Percentiles rank a stretch among this genome's conserved stretches.
These are phyloP conservation scores for Leptinotarsa juncta DNA, from an alignment of 2,888 invertebrate species.

Conservation along the genomic window DNA sequence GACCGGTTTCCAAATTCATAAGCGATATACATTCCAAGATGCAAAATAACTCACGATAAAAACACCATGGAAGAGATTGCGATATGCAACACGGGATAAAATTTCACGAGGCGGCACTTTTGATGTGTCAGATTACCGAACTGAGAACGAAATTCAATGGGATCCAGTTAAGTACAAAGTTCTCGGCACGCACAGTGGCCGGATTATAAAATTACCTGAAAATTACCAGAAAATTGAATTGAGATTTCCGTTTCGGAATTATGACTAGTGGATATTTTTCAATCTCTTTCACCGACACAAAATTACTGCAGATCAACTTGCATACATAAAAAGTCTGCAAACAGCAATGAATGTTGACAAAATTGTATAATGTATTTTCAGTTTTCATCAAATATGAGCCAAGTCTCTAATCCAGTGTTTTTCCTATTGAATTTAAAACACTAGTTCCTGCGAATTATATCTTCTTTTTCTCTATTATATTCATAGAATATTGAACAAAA, in stretches of 20 bases:
- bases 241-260: not conserved
- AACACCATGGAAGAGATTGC: slow-evolving; percentile 7
- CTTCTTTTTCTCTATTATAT: too few relatives aligned
- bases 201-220: not conserved
- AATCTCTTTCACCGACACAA: too few relatives aligned
- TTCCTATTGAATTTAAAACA: too few relatives aligned
- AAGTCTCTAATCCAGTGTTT: too few relatives aligned
- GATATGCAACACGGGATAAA: slow-evolving; percentile 2
- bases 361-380: too few relatives aligned
- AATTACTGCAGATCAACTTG: too few relatives aligned
- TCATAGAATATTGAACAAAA: too few relatives aligned
- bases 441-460: too few relatives aligned
- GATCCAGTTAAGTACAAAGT: not conserved
- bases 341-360: too few relatives aligned
- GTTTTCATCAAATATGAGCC: too few relatives aligned
- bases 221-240: not conserved
- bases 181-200: not conserved
- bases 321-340: too few relatives aligned
- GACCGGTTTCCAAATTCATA: slow-evolving; percentile 11
- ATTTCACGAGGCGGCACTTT: slow-evolving; percentile 4
- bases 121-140: slow-evolving; percentile 11
- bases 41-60: slow-evolving; percentile 1
- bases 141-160: slow-evolving; percentile 1
- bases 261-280: too few relatives aligned
- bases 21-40: not conserved